phyloP scores from a whole-genome alignment of 2,113 vertebrate species.

The Sinocyclocheilus anophthalmus region DNA sequence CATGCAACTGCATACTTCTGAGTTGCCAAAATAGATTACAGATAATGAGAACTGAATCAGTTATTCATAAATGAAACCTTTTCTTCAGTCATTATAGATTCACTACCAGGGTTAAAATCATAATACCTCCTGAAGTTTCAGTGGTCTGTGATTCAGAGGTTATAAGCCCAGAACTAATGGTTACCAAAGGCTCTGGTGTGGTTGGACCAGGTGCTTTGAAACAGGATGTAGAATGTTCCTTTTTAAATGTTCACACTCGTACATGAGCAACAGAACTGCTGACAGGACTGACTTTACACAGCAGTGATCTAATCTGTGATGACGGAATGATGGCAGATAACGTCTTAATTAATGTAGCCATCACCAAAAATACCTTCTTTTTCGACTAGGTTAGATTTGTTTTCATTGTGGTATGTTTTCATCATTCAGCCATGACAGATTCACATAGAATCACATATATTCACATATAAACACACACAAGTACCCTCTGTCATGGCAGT shows the following conservation, averaged over 20 bases:
- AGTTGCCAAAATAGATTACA: neutral
- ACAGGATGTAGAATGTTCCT: constrained; percentile 2
- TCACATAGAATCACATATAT: neutral
- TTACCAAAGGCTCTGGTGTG: constrained; percentile 34
- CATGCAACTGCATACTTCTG: neutral
- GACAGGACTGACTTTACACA: neutral
- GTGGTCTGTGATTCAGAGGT: constrained; percentile 27
- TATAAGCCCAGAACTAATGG: neutral
- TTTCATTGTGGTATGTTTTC: neutral
- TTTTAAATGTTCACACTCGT: neutral
- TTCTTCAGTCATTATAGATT: constrained; percentile 36
- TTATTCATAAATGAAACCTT: neutral
- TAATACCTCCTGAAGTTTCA: constrained; percentile 18
- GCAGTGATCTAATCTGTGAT: neutral
- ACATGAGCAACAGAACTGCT: constrained; percentile 17
- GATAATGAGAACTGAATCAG: neutral
- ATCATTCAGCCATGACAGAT: constrained; percentile 26
- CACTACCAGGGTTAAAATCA: constrained; percentile 7
- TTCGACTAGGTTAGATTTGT: neutral
- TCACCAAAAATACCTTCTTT: neutral
- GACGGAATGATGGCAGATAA: neutral
- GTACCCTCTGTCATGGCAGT: constrained; percentile 30
- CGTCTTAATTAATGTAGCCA: neutral
- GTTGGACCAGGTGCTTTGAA: constrained; percentile 32
- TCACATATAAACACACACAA: neutral